Conservation (phyloP, 2,888 invertebrate genomes). For the Tethea ocularis region DNA sequence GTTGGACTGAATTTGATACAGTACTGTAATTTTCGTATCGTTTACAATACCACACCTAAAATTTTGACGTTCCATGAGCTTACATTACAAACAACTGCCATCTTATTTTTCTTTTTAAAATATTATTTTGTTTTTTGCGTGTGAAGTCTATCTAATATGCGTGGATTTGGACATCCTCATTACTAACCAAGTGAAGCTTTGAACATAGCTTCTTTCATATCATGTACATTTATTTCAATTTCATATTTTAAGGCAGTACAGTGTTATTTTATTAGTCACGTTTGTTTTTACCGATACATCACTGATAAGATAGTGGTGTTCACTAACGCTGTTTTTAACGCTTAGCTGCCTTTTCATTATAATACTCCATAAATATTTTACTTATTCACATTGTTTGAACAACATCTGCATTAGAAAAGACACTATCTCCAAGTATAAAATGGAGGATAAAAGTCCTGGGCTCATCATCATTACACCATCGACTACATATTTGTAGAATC, state of each 20-base stretch:
- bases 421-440: not conserved
- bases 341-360: not conserved
- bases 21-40: too few relatives aligned
- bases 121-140: not conserved
- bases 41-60: too few relatives aligned
- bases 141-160: not conserved
- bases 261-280: not conserved
- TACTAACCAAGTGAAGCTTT: not conserved
- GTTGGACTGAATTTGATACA: too few relatives aligned
- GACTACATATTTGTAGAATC: too few relatives aligned
- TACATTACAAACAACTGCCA: not conserved
- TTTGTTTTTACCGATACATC: too few relatives aligned
- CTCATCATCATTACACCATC: too few relatives aligned
- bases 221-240: not conserved
- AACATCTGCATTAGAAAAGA: not conserved
- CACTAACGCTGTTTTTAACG: too few relatives aligned
- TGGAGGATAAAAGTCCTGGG: not conserved
- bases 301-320: too few relatives aligned
- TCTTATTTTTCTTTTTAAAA: not conserved
- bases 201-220: not conserved
- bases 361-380: not conserved
- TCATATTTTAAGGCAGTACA: not conserved
- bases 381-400: not conserved
- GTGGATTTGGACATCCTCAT: not conserved
- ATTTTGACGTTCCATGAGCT: not conserved